Evolutionary conservation across 2,888 invertebrate species (phyloP).

Genomic region (Oligia strigilis): DNA sequence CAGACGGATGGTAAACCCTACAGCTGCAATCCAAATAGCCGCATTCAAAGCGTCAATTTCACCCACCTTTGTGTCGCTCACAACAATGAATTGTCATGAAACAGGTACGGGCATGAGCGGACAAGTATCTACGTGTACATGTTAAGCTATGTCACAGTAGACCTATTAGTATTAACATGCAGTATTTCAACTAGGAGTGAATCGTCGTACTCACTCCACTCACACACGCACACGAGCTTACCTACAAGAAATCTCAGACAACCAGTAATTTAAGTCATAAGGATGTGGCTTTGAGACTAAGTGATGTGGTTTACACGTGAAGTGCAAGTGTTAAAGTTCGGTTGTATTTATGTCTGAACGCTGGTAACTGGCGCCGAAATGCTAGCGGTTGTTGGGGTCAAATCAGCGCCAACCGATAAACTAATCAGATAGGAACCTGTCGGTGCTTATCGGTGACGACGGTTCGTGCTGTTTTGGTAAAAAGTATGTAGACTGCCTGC

Average conservation of each 20-base stretch:
- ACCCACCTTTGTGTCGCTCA: conserved; percentile 17
- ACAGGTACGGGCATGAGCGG: conserved; percentile 6
- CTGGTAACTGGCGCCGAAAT: too few relatives aligned
- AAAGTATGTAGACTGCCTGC: too few relatives aligned
- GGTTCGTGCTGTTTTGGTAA: too few relatives aligned
- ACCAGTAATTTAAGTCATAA: neutral
- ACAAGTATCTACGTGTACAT: neutral
- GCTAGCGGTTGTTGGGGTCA: too few relatives aligned
- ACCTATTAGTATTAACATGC: neutral
- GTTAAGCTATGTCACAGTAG: neutral
- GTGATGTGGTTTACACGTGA: neutral
- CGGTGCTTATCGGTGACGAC: too few relatives aligned
- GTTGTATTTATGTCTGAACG: neutral
- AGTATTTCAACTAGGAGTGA: neutral
- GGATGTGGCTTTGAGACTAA: neutral
- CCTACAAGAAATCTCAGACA: neutral
- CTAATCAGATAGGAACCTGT: too few relatives aligned
- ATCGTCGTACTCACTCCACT: too few relatives aligned
- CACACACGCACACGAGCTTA: too few relatives aligned
- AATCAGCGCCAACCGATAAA: too few relatives aligned
- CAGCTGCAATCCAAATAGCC: conserved; percentile 6
- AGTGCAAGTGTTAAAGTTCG: neutral
- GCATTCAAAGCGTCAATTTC: conserved; percentile 21
- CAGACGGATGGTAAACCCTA: neutral
- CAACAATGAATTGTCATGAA: conserved; percentile 19